Conservation (phyloP, 2,888 invertebrate species). For the Calameuta idolon region DNA sequence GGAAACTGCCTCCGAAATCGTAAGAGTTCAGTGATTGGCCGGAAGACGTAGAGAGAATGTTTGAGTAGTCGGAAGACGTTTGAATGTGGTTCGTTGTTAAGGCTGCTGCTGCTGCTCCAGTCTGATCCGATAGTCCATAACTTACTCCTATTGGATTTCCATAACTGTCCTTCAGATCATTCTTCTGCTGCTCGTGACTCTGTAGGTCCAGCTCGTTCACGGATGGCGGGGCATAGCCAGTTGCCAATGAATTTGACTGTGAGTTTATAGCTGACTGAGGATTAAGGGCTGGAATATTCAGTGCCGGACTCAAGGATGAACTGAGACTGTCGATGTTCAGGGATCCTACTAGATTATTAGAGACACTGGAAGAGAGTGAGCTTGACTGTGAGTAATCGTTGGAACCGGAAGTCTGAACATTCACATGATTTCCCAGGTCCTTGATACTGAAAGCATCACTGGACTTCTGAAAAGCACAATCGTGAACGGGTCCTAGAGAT, state of each 20-base stretch:
- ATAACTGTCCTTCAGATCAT: conserved; percentile 58
- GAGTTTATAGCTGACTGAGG: not conserved
- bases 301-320: not conserved
- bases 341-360: conserved; percentile 1
- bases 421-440: not conserved
- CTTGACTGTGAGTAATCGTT: conserved; percentile 24
- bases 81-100: conserved; percentile 30
- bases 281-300: not conserved
- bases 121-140: conserved; percentile 15
- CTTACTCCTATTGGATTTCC: conserved; percentile 50
- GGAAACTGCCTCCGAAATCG: not conserved
- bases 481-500: conserved; percentile 18
- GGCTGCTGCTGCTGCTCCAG: conserved; percentile 23
- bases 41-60: conserved; percentile 9
- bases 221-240: conserved; percentile 23
- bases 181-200: conserved; percentile 44
- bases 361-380: conserved; percentile 17
- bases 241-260: conserved; percentile 13
- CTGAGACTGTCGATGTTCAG: not conserved
- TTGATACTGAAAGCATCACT: conserved; percentile 23
- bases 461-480: conserved; percentile 37
- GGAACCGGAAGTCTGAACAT: conserved; percentile 10
- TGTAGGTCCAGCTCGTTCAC: conserved; percentile 54
- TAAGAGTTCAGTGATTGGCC: not conserved
- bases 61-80: conserved; percentile 18